Conservation (phyloP, 2,888 invertebrate genomes). For the Polymixis flavicincta region DNA sequence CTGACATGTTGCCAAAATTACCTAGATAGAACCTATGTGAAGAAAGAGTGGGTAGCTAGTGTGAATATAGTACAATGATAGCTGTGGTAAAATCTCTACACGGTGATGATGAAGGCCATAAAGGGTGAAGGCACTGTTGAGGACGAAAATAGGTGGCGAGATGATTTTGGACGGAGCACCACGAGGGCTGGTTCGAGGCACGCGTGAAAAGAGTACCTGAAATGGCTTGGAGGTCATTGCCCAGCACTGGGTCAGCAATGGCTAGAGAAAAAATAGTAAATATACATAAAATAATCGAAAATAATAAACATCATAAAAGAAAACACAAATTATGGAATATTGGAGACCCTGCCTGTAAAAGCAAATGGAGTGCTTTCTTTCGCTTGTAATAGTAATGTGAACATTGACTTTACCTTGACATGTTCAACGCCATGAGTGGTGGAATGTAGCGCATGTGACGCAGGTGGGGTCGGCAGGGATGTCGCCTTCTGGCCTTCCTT, state of each 20-base stretch:
- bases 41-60: background rate
- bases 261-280: constrained; percentile 25
- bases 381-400: too few relatives aligned
- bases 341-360: background rate
- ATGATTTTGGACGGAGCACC: background rate
- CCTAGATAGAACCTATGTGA: too few relatives aligned
- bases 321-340: background rate
- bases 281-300: constrained; percentile 9
- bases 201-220: constrained; percentile 32
- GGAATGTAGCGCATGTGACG: constrained; percentile 87
- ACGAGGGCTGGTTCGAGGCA: background rate
- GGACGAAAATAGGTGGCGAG: background rate
- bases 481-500: constrained; percentile 84
- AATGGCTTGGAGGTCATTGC: constrained; percentile 28
- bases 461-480: constrained; percentile 84
- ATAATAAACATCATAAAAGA: background rate
- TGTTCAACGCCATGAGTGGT: constrained; percentile 88
- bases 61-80: constrained; percentile 36
- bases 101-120: background rate
- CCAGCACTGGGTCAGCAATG: constrained; percentile 36
- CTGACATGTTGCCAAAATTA: background rate
- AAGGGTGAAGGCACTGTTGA: too few relatives aligned
- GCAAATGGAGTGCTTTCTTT: background rate
- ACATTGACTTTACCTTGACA: constrained; percentile 80
- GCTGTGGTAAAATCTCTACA: constrained; percentile 21